These are phyloP conservation scores for Mesodorylaimus sp. DNA, from an alignment of 2,888 invertebrate species.

Conservation along the genomic window DNA sequence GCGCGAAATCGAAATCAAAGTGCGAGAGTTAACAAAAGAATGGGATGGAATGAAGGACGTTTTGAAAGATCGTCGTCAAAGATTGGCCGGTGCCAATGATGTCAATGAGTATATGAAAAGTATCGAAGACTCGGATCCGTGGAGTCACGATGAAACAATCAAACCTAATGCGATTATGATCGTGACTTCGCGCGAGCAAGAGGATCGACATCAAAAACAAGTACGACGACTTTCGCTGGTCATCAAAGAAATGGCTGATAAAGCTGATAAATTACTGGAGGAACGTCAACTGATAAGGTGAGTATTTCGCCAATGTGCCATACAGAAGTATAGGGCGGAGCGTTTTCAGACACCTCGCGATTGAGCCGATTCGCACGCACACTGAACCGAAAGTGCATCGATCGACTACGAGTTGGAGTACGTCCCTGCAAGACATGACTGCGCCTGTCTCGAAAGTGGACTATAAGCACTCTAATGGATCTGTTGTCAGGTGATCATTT, in stretches of 20 bases:
- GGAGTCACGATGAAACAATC: slow-evolving; percentile 98
- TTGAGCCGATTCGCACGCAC: too few relatives aligned
- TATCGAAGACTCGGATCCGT: slow-evolving; percentile 94
- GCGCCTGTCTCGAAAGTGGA: too few relatives aligned
- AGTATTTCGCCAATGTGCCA: too few relatives aligned
- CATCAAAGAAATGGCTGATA: slow-evolving; percentile 79
- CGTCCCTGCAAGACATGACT: too few relatives aligned
- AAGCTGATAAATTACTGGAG: slow-evolving; percentile 41
- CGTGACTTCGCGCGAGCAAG: too few relatives aligned
- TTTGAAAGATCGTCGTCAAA: slow-evolving; percentile 66
- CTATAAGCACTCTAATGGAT: too few relatives aligned
- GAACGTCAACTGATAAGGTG: slow-evolving; percentile 25
- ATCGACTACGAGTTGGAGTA: too few relatives aligned
- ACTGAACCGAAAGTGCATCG: too few relatives aligned
- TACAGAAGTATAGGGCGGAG: too few relatives aligned
- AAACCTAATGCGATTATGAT: slow-evolving; percentile 96
- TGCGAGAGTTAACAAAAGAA: slow-evolving; percentile 66
- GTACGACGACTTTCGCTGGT: slow-evolving; percentile 95
- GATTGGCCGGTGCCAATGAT: slow-evolving; percentile 66
- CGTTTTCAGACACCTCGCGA: too few relatives aligned
- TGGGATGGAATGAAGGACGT: slow-evolving; percentile 94
- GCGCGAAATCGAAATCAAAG: slow-evolving; percentile 64
- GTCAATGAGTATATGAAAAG: slow-evolving; percentile 92
- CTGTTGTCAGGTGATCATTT: too few relatives aligned
- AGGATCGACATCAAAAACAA: slow-evolving; percentile 79